Conservation (phyloP, 1,140 invertebrate species). For the Brachionus calyciflorus region DNA sequence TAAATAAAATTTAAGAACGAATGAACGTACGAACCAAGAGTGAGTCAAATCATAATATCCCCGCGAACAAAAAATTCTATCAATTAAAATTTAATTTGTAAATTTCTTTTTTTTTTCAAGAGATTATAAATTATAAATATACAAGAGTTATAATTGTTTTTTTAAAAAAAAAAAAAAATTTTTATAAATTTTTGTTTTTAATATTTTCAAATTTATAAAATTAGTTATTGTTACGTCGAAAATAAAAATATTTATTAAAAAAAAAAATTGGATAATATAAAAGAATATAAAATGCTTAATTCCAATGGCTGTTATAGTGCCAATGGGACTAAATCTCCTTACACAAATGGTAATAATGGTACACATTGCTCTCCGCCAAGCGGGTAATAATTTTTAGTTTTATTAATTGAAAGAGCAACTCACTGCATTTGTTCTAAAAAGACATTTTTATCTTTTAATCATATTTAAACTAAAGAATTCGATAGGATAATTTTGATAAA, state of each 20-base stretch:
- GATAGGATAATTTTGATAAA: too few species aligned
- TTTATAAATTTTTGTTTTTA: too few species aligned
- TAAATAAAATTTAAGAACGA: too few species aligned
- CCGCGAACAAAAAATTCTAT: too few species aligned
- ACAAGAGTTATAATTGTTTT: conserved; percentile 38
- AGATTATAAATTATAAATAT: conserved; percentile 33
- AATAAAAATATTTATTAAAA: neutral
- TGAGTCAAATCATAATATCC: too few species aligned
- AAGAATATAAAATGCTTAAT: conserved; percentile 38
- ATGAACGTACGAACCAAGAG: too few species aligned
- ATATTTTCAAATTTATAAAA: too few species aligned
- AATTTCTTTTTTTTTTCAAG: neutral
- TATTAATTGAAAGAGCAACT: too few species aligned
- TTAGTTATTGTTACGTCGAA: neutral
- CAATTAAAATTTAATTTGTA: neutral
- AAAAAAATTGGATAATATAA: conserved; percentile 22
- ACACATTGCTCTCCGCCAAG: neutral
- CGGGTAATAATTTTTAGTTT: too few species aligned
- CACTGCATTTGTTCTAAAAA: too few species aligned
- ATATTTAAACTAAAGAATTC: too few species aligned
- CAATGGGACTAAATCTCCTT: neutral
- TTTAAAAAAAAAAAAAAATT: neutral
- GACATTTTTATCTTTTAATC: too few species aligned
- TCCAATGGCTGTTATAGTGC: conserved; percentile 33
- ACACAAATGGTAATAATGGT: neutral